Evolutionary conservation across 2,113 vertebrate genomes (phyloP).

Genomic region (Boulengeromyrus knoepffleri): DNA sequence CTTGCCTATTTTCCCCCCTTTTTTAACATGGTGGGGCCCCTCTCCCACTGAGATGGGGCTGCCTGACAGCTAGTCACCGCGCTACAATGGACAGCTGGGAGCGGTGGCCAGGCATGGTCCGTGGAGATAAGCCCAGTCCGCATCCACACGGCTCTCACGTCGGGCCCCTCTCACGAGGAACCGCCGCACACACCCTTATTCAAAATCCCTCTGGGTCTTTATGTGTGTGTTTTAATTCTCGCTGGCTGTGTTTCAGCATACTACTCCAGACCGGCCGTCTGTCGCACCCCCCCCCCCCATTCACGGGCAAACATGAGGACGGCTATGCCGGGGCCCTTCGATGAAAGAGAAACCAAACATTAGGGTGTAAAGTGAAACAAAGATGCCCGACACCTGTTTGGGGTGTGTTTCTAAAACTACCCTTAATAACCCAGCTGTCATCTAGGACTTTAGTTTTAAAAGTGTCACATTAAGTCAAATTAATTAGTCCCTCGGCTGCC

Average conservation of each 20-base stretch:
- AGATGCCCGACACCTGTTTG: constrained; percentile 46
- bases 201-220: constrained; percentile 13
- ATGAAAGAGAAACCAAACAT: constrained; percentile 39
- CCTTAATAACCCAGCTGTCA: neutral
- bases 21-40: constrained; percentile 41
- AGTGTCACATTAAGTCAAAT: neutral
- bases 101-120: constrained; percentile 61
- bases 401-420: neutral
- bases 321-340: constrained; percentile 53
- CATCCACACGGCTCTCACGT: constrained; percentile 62
- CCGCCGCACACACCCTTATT: constrained; percentile 5
- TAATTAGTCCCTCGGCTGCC: neutral
- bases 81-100: constrained; percentile 51
- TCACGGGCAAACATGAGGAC: constrained; percentile 57
- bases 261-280: constrained; percentile 23
- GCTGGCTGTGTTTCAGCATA: constrained; percentile 30
- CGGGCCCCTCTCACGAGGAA: neutral
- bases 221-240: neutral
- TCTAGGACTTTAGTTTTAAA: neutral
- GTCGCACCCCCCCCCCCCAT: constrained; percentile 12
- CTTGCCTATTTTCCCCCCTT: neutral
- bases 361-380: constrained; percentile 50
- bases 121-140: constrained; percentile 70
- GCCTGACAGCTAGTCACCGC: constrained; percentile 51
- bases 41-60: constrained; percentile 45